Conservation (phyloP, 2,797 vertebrate species). For the Mus minutoides region DNA sequence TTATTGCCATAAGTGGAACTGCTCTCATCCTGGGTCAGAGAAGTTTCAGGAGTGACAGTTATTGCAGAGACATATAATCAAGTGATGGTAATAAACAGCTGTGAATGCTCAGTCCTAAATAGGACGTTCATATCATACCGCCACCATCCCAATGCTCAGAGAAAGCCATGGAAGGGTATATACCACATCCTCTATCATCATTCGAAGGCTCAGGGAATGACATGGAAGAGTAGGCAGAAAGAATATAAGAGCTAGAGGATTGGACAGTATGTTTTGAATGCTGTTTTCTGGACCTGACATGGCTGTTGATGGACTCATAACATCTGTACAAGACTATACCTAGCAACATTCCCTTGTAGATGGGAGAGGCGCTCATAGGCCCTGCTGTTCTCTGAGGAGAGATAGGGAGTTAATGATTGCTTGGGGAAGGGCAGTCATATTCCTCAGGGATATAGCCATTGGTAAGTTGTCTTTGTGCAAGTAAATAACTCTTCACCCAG, state of each 20-base stretch:
- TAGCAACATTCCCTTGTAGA: not conserved
- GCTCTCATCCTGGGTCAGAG: not conserved
- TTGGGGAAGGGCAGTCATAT: not conserved
- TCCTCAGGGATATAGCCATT: not conserved
- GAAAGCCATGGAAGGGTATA: too few relatives aligned
- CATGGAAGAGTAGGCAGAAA: not conserved
- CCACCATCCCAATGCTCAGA: not conserved
- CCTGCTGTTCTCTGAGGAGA: not conserved
- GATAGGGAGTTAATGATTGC: not conserved
- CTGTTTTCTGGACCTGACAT: not conserved
- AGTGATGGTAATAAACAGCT: not conserved
- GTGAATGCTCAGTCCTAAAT: not conserved
- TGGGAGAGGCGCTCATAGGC: not conserved
- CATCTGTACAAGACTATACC: not conserved
- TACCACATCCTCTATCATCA: not conserved
- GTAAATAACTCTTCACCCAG: not conserved
- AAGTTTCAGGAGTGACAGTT: not conserved
- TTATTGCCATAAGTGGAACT: not conserved
- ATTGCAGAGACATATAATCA: not conserved
- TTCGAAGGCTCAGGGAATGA: not conserved
- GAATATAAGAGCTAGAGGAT: not conserved
- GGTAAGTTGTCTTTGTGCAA: not conserved
- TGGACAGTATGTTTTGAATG: not conserved
- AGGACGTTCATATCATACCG: not conserved
- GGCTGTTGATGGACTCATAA: not conserved